Base-by-base conservation (phyloP, 2,888 invertebrate species). In the Rotaria macrura region DNA sequence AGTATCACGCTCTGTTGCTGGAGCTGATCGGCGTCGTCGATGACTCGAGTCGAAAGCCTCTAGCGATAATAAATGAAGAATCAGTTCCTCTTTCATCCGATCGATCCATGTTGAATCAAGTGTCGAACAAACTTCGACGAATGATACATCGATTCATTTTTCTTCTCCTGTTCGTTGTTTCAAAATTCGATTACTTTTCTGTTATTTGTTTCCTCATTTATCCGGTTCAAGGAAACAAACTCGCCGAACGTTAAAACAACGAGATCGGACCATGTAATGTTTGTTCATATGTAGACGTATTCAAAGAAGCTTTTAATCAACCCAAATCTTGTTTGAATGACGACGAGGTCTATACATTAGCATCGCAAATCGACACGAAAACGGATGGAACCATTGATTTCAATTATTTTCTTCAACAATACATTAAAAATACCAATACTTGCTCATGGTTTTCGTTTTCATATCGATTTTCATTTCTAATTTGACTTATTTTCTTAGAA, bases 1-100 rank as follows among this genome's bases (percentile, higher is more conserved):
- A 89, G 87, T 90, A 90, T 23, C 90, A 90, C 87, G 90, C 90
- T 29, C 86, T 84, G n/a, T 2, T 43, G 10, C 25, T 43, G 1
- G 43, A 79, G n/a, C n/a, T 34, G n/a, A 43, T 43, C 4, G 34
- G 12, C n/a, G 14, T n/a, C 14, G n/a, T 43, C 12, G 79, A 79
- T 43, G n/a, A 79, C 12, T 25, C 40, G 3, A 65, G 20, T 34
- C 34, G 14, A 65, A 65, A 29, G 34, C 12, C 34, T 20, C 20
- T 65, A 65, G 20, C 29, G 38, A 43, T 14, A 1, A 43, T n/a
- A 25, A 43, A 43, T 43, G 43, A 79, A 79, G 4, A 43, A 10
- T 25, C 79, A 43, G n/a, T n/a, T 25, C 40, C 43, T 14, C 20
- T 4, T 25, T 2, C 40, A 25, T 40, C 25, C 0, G 40, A 79